Conservation (phyloP, 2,888 invertebrate genomes). For the Ceraclea dissimilis region DNA sequence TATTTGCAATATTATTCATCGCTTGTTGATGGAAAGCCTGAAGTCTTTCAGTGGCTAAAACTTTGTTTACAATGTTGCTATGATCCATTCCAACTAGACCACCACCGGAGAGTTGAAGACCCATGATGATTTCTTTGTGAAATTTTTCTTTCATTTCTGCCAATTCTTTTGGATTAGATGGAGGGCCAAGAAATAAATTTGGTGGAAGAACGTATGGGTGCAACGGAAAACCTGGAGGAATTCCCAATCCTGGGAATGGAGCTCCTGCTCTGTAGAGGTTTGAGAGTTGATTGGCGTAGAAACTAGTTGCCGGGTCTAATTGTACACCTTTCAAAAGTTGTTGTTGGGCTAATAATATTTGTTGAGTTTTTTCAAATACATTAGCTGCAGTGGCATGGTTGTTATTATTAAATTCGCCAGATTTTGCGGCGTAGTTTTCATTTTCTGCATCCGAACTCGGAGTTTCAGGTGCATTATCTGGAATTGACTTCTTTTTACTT, state of each 20-base stretch:
- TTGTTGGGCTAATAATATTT: constrained; percentile 58
- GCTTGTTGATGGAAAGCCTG: constrained; percentile 28
- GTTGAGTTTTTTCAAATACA: constrained; percentile 49
- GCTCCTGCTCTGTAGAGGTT: constrained; percentile 53
- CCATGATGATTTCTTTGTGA: constrained; percentile 56
- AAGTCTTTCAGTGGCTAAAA: constrained; percentile 26
- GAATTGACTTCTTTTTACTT: constrained; percentile 62
- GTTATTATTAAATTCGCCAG: constrained; percentile 38
- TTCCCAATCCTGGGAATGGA: constrained; percentile 45
- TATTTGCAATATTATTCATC: constrained; percentile 29
- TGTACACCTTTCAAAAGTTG: constrained; percentile 53
- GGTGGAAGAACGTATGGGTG: constrained; percentile 60
- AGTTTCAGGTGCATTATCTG: constrained; percentile 31
- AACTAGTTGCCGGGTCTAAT: constrained; percentile 47
- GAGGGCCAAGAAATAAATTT: constrained; percentile 46
- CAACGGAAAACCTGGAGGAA: constrained; percentile 55
- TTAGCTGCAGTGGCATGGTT: constrained; percentile 36
- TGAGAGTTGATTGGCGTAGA: constrained; percentile 54
- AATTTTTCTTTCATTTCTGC: constrained; percentile 62
- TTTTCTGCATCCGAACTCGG: constrained; percentile 31
- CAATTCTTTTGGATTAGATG: constrained; percentile 46
- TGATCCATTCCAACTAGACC: constrained; percentile 46
- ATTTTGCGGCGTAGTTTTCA: constrained; percentile 41
- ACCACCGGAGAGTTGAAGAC: constrained; percentile 63
- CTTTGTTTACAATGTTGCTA: constrained; percentile 17